Percentiles rank a stretch among this genome's conserved stretches.
Conservation (phyloP, 2,888 invertebrate species). For the Myopa testacea region DNA sequence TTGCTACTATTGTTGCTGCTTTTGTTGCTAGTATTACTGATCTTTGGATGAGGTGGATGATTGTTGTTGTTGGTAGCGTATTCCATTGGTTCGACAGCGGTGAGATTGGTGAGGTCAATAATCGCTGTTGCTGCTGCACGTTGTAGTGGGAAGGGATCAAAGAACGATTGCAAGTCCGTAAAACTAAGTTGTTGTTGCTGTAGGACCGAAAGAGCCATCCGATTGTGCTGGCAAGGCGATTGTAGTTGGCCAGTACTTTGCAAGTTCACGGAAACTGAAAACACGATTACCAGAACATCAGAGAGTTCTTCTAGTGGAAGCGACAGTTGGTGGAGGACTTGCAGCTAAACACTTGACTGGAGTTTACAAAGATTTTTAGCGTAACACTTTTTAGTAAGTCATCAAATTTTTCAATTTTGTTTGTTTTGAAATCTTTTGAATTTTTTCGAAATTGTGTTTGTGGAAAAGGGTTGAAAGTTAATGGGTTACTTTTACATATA, state of each 20-base stretch:
- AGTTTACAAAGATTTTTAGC: too few species aligned
- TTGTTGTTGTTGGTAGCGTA: constrained; percentile 55
- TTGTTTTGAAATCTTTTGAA: too few species aligned
- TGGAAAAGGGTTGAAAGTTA: too few species aligned
- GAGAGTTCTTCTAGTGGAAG: background rate
- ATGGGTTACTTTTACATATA: too few species aligned
- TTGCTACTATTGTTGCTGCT: constrained; percentile 35
- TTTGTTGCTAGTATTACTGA: constrained; percentile 44
- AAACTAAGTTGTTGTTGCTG: constrained; percentile 60
- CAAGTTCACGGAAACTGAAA: background rate
- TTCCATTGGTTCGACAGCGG: constrained; percentile 65
- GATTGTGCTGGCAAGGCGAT: constrained; percentile 41
- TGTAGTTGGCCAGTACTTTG: background rate
- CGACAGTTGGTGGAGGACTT: background rate
- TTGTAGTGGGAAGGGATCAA: constrained; percentile 58
- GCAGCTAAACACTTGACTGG: background rate
- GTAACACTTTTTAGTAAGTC: too few species aligned
- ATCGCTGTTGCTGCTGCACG: constrained; percentile 50
- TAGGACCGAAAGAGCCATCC: constrained; percentile 68
- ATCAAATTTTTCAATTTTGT: too few species aligned
- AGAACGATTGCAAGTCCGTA: constrained; percentile 65
- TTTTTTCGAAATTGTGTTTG: too few species aligned
- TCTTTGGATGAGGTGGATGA: constrained; percentile 50
- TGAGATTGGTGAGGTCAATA: constrained; percentile 53
- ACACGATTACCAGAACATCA: background rate